Percentiles rank a stretch among this genome's conserved stretches.
Evolutionary conservation across 2,113 vertebrate species (phyloP).

Genomic region (Anas platyrhynchos): DNA sequence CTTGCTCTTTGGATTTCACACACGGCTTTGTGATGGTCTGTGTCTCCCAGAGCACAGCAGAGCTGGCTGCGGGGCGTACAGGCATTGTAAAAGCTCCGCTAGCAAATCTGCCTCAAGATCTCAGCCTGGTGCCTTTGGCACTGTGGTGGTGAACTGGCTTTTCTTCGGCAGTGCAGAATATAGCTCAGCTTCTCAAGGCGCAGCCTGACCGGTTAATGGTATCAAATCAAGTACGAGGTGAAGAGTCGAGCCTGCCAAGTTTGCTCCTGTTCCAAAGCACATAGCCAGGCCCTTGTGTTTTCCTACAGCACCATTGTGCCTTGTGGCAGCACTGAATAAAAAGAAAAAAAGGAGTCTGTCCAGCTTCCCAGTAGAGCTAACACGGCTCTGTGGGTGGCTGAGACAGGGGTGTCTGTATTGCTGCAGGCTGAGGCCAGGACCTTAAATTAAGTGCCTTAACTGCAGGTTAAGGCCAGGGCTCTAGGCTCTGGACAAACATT

Average conservation of each 20-base stretch:
- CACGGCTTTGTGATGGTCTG: not conserved
- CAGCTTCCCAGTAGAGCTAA: not conserved
- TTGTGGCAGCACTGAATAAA: not conserved
- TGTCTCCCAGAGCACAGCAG: not conserved
- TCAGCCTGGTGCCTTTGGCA: not conserved
- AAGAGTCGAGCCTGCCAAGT: not conserved
- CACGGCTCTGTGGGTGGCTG: not conserved
- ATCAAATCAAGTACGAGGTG: not conserved
- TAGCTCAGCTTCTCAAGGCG: not conserved
- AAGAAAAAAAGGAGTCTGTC: not conserved
- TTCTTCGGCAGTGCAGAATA: not conserved
- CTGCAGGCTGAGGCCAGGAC: not conserved
- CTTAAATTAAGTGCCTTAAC: not conserved
- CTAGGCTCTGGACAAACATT: not conserved
- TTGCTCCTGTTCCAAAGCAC: not conserved
- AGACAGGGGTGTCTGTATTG: fast-evolving
- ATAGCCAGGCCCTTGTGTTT: not conserved
- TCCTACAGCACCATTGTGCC: not conserved
- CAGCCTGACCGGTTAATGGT: not conserved
- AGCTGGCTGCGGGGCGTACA: not conserved
- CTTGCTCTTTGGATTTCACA: not conserved
- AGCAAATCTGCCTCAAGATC: not conserved
- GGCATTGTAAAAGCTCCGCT: not conserved
- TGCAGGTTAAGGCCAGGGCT: conserved; percentile 16
- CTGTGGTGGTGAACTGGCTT: not conserved